phyloP scores from a whole-genome alignment of 2,113 vertebrate species.

The Entomyzon cyanotis region DNA sequence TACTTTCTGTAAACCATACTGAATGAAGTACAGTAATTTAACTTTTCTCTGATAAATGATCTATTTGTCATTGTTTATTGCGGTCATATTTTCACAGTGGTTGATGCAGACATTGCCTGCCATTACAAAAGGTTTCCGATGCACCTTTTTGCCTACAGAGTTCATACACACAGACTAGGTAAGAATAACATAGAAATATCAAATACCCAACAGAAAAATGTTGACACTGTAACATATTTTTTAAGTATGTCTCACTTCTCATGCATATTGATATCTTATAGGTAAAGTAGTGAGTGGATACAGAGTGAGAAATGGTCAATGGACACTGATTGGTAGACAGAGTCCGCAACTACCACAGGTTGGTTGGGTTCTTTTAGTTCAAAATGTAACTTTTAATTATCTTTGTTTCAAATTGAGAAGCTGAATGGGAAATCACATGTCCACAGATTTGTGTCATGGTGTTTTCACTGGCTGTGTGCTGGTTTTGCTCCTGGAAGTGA shows the following conservation, averaged over 20 bases:
- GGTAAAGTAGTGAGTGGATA: constrained; percentile 96
- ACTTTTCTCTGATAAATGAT: neutral
- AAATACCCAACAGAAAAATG: neutral
- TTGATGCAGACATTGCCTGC: constrained; percentile 92
- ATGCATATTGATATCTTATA: constrained; percentile 58
- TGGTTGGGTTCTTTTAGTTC: neutral
- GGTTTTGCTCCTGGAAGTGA: neutral
- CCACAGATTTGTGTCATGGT: rapidly evolving
- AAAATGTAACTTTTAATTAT: neutral
- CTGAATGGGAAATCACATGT: neutral
- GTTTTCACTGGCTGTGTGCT: neutral
- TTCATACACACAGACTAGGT: constrained; percentile 94
- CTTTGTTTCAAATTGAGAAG: neutral
- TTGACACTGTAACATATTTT: neutral
- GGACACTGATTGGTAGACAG: constrained; percentile 92
- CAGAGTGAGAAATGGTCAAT: constrained; percentile 89
- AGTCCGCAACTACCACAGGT: constrained; percentile 97
- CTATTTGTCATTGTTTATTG: neutral
- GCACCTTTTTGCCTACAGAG: constrained; percentile 95
- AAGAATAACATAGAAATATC: constrained; percentile 48
- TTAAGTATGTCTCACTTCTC: neutral
- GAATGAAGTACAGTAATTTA: neutral
- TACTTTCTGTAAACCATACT: neutral
- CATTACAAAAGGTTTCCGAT: constrained; percentile 87
- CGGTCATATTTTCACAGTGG: constrained; percentile 74